Percentiles rank a stretch among this genome's conserved stretches.
These are phyloP conservation scores for Meda fulgida DNA, from an alignment of 2,797 vertebrate species.

Conservation along the genomic window DNA sequence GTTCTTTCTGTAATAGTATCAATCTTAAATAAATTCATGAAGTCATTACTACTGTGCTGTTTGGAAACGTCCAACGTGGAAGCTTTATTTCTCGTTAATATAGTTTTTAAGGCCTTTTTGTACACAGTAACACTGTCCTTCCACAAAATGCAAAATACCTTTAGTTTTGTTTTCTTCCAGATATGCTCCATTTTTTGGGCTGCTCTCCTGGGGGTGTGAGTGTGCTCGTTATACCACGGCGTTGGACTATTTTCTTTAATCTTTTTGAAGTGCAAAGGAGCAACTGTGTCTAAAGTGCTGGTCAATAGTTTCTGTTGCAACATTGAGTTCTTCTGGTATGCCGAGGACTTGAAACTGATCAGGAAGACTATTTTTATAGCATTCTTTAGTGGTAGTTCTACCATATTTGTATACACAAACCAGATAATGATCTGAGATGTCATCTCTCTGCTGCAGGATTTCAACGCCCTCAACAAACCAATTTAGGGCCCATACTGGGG, in stretches of 20 bases:
- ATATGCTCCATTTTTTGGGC: background rate
- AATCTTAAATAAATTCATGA: background rate
- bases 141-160: background rate
- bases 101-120: background rate
- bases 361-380: background rate
- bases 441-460: background rate
- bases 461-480: background rate
- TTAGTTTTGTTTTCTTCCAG: background rate
- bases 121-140: background rate
- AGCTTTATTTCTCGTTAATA: background rate
- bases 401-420: background rate
- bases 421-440: background rate
- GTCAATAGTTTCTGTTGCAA: background rate
- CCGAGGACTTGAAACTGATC: background rate
- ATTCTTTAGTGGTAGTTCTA: background rate
- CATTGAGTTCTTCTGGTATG: background rate
- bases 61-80: background rate
- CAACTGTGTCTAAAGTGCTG: background rate
- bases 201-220: background rate
- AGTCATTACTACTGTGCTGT: background rate
- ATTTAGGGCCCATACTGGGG: background rate
- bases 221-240: background rate
- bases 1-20: background rate
- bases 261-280: background rate
- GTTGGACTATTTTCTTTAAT: background rate